A percentile compares a stretch with the other conserved stretches of the same genome.
phyloP scores from a whole-genome alignment of 2,888 invertebrate genomes.

The Zhengitettix transpicula region DNA sequence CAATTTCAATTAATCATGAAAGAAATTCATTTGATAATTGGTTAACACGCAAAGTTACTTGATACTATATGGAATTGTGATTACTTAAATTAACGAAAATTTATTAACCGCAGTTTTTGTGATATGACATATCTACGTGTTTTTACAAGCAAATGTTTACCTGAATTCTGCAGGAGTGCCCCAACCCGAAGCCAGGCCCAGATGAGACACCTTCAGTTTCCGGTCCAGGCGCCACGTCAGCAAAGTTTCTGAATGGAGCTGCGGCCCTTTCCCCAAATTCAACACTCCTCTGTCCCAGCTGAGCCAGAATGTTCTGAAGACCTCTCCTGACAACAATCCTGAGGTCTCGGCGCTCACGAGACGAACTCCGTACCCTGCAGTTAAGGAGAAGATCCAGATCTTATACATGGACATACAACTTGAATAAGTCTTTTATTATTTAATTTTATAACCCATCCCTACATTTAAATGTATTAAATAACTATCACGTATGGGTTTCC shows the following conservation, averaged over 20 bases:
- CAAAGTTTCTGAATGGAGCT: conserved; percentile 35
- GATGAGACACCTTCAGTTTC: conserved; percentile 39
- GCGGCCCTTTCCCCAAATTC: conserved; percentile 38
- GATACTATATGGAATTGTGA: no score
- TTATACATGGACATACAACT: no score
- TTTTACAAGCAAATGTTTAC: conserved; percentile 24
- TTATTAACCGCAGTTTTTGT: background rate
- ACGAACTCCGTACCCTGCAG: conserved; percentile 43
- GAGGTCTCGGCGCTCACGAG: conserved; percentile 39
- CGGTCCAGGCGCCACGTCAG: conserved; percentile 42
- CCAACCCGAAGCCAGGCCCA: conserved; percentile 47
- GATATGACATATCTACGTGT: background rate
- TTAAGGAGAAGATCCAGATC: no score
- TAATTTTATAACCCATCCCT: no score
- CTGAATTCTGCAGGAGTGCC: conserved; percentile 46
- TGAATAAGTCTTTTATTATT: no score
- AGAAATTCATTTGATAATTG: no score
- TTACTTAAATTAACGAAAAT: no score
- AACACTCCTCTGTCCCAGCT: conserved; percentile 44
- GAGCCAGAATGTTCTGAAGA: conserved; percentile 50
- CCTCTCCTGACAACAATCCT: conserved; percentile 34
- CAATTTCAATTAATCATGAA: no score
- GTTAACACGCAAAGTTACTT: no score
- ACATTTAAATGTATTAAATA: no score
- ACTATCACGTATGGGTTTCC: no score